These are phyloP conservation scores for Cavia aperea DNA, from an alignment of 2,113 vertebrate species.

Conservation along the genomic window DNA sequence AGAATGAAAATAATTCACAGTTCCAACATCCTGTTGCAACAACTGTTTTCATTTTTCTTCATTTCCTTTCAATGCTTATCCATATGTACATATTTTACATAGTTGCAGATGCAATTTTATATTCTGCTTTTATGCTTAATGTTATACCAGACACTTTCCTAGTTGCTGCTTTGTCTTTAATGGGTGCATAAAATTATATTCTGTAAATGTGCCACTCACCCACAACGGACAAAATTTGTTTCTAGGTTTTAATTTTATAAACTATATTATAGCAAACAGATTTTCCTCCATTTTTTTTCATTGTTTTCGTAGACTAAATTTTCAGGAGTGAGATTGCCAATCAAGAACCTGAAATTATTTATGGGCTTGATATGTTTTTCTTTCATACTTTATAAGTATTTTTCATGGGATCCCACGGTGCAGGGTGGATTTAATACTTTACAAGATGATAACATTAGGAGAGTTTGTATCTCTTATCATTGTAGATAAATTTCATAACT, in stretches of 20 bases:
- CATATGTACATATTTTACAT: constrained; percentile 44
- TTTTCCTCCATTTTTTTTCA: neutral
- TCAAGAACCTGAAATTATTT: constrained; percentile 2
- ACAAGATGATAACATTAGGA: neutral
- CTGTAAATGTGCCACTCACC: constrained; percentile 2
- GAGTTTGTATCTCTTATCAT: neutral
- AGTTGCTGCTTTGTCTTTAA: neutral
- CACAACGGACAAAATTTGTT: neutral
- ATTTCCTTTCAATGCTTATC: constrained; percentile 41
- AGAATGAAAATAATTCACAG: constrained; percentile 51
- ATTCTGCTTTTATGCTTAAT: constrained; percentile 29
- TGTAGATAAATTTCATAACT: neutral
- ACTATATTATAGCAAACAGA: neutral
- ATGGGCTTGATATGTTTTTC: neutral
- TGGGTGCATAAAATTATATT: neutral
- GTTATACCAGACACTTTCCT: constrained; percentile 11
- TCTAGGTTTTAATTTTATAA: constrained; percentile 27
- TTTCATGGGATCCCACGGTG: neutral
- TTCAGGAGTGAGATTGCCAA: neutral
- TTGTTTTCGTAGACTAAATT: constrained; percentile 13
- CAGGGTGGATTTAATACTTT: neutral
- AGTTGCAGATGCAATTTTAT: constrained; percentile 28
- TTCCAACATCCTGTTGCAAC: constrained; percentile 40
- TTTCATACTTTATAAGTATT: neutral
- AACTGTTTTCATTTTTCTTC: constrained; percentile 53